These are phyloP conservation scores for Triplophysa rosa DNA, from an alignment of 2,113 vertebrate species.

Conservation along the genomic window DNA sequence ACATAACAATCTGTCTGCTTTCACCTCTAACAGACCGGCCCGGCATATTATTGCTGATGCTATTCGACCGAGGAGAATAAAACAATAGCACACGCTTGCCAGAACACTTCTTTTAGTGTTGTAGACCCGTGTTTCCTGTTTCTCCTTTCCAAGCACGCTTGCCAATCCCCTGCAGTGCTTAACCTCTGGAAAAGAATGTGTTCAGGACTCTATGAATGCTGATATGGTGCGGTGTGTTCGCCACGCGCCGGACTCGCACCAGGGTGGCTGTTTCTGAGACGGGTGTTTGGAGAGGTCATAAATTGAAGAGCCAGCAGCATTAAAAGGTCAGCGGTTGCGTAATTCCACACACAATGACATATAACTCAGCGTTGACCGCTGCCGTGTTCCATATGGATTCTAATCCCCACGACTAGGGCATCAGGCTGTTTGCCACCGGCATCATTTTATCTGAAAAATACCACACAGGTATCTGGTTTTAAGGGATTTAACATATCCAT, in stretches of 20 bases:
- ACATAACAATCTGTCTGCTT: constrained; percentile 30
- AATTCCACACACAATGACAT: constrained; percentile 47
- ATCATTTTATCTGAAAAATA: background rate
- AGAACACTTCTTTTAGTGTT: constrained; percentile 12
- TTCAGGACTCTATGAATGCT: constrained; percentile 54
- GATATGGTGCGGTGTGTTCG: constrained; percentile 44
- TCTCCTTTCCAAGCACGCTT: constrained; percentile 47
- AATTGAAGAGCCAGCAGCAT: constrained; percentile 46
- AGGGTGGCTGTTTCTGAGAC: constrained; percentile 47
- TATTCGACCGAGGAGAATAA: constrained; percentile 39
- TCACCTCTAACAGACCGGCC: background rate
- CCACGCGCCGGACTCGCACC: constrained; percentile 21
- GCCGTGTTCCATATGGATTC: constrained; percentile 26
- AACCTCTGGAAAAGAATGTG: constrained; percentile 49
- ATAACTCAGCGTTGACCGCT: constrained; percentile 29
- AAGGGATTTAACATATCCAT: constrained; percentile 9
- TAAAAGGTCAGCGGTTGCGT: constrained; percentile 50
- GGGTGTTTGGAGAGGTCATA: constrained; percentile 46
- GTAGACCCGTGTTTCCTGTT: constrained; percentile 10
- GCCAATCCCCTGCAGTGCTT: constrained; percentile 49
- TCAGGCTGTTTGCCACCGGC: constrained; percentile 14
- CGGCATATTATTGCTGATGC: constrained; percentile 38
- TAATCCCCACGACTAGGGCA: background rate
- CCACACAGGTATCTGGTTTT: background rate
- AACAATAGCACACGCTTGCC: constrained; percentile 6